A percentile compares a stretch with the other conserved stretches of the same genome.
Evolutionary conservation across 2,113 vertebrate species (phyloP).

Genomic region (Lepisosteus oculatus): DNA sequence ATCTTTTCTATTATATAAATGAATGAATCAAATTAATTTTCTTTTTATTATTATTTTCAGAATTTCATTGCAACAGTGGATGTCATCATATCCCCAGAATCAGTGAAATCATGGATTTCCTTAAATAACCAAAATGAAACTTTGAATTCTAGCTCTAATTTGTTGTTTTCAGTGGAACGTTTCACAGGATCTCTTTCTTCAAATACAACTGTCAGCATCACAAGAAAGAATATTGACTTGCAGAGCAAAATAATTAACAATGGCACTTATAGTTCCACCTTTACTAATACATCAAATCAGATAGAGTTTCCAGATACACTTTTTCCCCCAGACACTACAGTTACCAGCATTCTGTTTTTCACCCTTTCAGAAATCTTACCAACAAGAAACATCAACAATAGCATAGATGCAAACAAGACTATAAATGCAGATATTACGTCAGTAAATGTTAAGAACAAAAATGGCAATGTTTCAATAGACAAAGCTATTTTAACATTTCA

Average conservation of each 20-base stretch:
- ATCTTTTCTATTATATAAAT: neutral
- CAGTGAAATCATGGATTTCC: slow-evolving; percentile 40
- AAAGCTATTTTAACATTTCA: slow-evolving; percentile 36
- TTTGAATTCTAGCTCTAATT: slow-evolving; percentile 42
- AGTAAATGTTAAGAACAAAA: slow-evolving; percentile 48
- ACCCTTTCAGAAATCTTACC: slow-evolving; percentile 64
- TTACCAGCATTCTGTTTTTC: slow-evolving; percentile 59
- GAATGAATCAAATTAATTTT: neutral
- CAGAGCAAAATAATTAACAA: slow-evolving; percentile 26
- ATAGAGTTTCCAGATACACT: slow-evolving; percentile 50
- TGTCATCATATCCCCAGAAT: slow-evolving; percentile 32
- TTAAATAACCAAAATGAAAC: slow-evolving; percentile 38
- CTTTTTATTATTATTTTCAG: slow-evolving; percentile 41
- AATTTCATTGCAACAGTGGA: slow-evolving; percentile 49
- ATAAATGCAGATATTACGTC: slow-evolving; percentile 66
- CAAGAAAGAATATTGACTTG: slow-evolving; percentile 32
- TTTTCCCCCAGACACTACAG: slow-evolving; percentile 27
- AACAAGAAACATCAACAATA: slow-evolving; percentile 10
- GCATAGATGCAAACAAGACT: neutral
- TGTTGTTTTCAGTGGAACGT: slow-evolving; percentile 65
- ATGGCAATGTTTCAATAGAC: slow-evolving; percentile 50
- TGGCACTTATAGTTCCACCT: slow-evolving; percentile 1
- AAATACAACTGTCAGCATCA: slow-evolving; percentile 9
- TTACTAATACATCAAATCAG: slow-evolving; percentile 30
- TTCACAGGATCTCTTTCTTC: slow-evolving; percentile 48